phyloP scores from a whole-genome alignment of 2,888 invertebrate genomes.

The Leucoma salicis region DNA sequence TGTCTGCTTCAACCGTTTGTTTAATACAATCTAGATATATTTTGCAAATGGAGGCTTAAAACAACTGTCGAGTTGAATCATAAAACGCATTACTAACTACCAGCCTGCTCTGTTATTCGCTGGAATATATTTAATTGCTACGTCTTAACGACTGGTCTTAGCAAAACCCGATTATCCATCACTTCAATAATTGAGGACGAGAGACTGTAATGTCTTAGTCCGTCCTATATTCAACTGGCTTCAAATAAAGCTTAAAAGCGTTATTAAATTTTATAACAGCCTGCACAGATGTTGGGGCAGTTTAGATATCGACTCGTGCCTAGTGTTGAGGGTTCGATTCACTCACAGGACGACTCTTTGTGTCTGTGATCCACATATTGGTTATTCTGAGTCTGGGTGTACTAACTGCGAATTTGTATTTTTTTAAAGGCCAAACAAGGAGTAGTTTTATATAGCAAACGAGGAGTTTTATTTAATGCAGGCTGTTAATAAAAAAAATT shows the following conservation, averaged over 20 bases:
- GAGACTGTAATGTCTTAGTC: constrained; percentile 45
- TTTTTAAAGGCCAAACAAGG: no score
- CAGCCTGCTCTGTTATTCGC: constrained; percentile 42
- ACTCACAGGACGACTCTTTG: no score
- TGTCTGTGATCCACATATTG: no score
- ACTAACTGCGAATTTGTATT: no score
- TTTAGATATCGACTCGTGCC: no score
- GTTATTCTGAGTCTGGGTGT: no score
- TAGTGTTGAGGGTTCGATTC: no score
- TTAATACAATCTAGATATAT: constrained; percentile 20
- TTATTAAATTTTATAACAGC: neutral
- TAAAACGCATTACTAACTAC: constrained; percentile 40
- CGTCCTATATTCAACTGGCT: constrained; percentile 31
- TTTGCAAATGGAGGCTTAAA: constrained; percentile 30
- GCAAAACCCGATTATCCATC: constrained; percentile 42
- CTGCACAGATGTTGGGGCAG: no score
- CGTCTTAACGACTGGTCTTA: constrained; percentile 44
- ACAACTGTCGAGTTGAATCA: constrained; percentile 28
- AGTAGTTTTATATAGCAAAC: no score
- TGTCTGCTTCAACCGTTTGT: no score
- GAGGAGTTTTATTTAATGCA: no score
- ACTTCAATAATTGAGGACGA: constrained; percentile 38
- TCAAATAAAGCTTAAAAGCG: constrained; percentile 15
- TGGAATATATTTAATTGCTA: constrained; percentile 48
- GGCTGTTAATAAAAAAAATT: no score